Evolutionary conservation across 2,797 vertebrate species (phyloP).

Genomic region (Corythornis leucogaster): DNA sequence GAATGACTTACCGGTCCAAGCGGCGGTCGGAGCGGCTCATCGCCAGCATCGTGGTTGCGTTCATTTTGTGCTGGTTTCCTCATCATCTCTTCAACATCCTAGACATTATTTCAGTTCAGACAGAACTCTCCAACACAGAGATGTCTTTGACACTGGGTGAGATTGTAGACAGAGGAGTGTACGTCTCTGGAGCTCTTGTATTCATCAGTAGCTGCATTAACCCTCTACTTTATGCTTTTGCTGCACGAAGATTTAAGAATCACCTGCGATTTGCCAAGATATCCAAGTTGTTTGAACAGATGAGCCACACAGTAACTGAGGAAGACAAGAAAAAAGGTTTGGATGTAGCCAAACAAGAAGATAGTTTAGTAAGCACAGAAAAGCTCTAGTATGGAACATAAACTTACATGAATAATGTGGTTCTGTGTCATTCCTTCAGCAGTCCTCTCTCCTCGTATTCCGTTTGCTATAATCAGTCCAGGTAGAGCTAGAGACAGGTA

Average conservation of each 20-base stretch:
- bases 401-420: neutral
- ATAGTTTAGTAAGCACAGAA: neutral
- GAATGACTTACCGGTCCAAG: constrained; percentile 85
- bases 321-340: constrained; percentile 11
- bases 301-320: constrained; percentile 79
- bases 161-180: constrained; percentile 22
- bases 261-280: constrained; percentile 83
- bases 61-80: constrained; percentile 88
- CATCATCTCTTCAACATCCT: constrained; percentile 86
- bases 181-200: constrained; percentile 83
- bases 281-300: constrained; percentile 85
- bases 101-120: constrained; percentile 73
- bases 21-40: constrained; percentile 84
- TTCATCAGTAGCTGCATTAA: constrained; percentile 89
- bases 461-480: neutral
- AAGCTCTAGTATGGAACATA: neutral
- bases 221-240: constrained; percentile 89
- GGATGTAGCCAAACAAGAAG: neutral
- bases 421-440: neutral
- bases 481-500: neutral
- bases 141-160: constrained; percentile 58
- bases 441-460: neutral
- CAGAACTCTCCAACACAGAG: neutral
- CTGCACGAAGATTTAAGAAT: constrained; percentile 84
- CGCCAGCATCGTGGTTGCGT: constrained; percentile 81